phyloP scores from a whole-genome alignment of 2,113 vertebrate species.

The Pteruthius melanotis region DNA sequence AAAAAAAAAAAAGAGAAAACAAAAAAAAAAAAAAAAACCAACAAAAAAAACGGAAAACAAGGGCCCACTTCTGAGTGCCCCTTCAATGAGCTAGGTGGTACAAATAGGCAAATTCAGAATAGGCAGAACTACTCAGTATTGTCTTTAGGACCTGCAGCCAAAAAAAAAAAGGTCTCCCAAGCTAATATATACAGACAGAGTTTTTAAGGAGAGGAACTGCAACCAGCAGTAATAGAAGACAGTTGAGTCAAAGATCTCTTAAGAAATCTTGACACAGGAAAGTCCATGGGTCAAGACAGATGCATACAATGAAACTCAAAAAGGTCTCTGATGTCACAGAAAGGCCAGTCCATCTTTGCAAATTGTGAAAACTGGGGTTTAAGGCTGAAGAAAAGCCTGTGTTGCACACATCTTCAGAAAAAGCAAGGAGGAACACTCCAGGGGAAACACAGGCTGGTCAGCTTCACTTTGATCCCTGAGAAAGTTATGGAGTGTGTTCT shows the following conservation, averaged over 20 bases:
- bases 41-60: too few species aligned
- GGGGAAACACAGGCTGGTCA: not conserved
- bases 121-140: not conserved
- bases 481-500: conserved; percentile 1
- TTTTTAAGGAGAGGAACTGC: not conserved
- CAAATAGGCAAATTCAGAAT: not conserved
- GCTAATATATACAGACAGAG: not conserved
- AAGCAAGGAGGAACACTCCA: not conserved
- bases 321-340: not conserved
- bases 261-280: not conserved
- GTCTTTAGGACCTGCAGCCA: not conserved
- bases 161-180: not conserved
- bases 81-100: not conserved
- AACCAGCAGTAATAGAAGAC: not conserved
- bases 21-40: not conserved
- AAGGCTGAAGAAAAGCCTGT: not conserved
- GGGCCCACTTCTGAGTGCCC: not conserved
- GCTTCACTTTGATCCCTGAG: not conserved
- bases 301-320: not conserved
- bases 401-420: not conserved
- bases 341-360: not conserved
- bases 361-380: not conserved
- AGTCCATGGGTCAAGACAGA: not conserved
- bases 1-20: not conserved
- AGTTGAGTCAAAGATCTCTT: not conserved